phyloP scores from a whole-genome alignment of 1,140 invertebrate species.

The Argopecten irradians region DNA sequence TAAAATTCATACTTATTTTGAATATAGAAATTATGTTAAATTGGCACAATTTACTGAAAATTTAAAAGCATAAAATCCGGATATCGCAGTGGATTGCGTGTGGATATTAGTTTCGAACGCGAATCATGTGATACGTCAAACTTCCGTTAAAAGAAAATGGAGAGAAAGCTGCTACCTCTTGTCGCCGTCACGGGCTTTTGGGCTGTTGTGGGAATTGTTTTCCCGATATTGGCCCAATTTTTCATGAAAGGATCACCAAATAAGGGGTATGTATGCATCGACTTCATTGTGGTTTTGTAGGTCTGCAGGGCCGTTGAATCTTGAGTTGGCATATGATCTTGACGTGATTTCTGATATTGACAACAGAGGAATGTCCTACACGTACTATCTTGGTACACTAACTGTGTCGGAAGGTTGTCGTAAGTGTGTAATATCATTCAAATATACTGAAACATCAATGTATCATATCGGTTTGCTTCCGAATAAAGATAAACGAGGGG shows the following conservation, averaged over 20 bases:
- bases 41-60: not conserved
- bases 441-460: too few species aligned
- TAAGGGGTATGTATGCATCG: slow-evolving; percentile 60
- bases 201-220: slow-evolving; percentile 65
- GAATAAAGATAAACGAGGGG: too few species aligned
- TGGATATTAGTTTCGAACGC: not conserved
- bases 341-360: not conserved
- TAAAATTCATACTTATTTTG: not conserved
- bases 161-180: slow-evolving; percentile 51
- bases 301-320: not conserved
- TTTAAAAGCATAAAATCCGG: not conserved
- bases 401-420: too few species aligned
- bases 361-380: not conserved
- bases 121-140: slow-evolving; percentile 47
- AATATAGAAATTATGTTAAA: not conserved
- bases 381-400: too few species aligned
- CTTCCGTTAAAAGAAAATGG: slow-evolving; percentile 47
- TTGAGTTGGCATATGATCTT: slow-evolving; percentile 1
- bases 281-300: not conserved
- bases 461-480: too few species aligned
- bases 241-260: slow-evolving; percentile 67
- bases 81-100: not conserved
- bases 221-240: slow-evolving; percentile 66
- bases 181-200: slow-evolving; percentile 62
- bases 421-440: too few species aligned